Base-by-base conservation (phyloP, 2,797 vertebrate genomes). In the Cottoperca gobio region DNA sequence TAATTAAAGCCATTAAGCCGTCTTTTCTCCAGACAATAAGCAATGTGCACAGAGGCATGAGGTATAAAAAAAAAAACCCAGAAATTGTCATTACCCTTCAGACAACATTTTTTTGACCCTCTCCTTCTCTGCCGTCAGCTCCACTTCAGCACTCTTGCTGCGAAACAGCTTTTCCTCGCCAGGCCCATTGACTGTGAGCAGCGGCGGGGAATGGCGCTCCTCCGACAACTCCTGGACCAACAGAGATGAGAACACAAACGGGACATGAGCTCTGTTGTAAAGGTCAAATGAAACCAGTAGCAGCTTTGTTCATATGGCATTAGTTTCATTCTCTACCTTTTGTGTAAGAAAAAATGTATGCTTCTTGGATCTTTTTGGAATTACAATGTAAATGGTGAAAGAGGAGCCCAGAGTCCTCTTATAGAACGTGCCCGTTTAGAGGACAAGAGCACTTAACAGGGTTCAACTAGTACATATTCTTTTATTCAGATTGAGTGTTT, bases 21-120 rank as follows among this genome's bases (percentile, higher is more conserved):
- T 23, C 10, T 24, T 8, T 60, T 11, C 35, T 61, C 33, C 6
- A 52, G n/a, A 50, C 26, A 55, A 61, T 50, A 40, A 8, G 40
- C 40, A 24, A 24, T 45, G 26, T 23, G 7, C 0, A 45, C 24
- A n/a, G 12, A 48, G 2, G 23, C 9, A 40, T 19, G 21, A 37
- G 21, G 24, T 37, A 66, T 33, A 28, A 42, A 37, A 17, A 76
- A 52, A 70, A 8, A 5, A 16, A 54, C 52, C 6, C 23, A 54
- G 45, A 53, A 9, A 28, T n/a, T 5, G 11, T 70, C n/a, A 13
- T 93, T 94, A 99, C 98, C 97, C 97, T 93, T 99, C 97, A 0
- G 98, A 99, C 49, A 97, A 89, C 96, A 99, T 98, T 94, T 99
- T 98, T 92, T 97, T 98, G 62, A 99, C 95, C 62, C 95, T 87